Percentiles rank a stretch among this genome's conserved stretches.
Conservation (phyloP, 2,797 vertebrate genomes). For the Adrianichthys oophorus region DNA sequence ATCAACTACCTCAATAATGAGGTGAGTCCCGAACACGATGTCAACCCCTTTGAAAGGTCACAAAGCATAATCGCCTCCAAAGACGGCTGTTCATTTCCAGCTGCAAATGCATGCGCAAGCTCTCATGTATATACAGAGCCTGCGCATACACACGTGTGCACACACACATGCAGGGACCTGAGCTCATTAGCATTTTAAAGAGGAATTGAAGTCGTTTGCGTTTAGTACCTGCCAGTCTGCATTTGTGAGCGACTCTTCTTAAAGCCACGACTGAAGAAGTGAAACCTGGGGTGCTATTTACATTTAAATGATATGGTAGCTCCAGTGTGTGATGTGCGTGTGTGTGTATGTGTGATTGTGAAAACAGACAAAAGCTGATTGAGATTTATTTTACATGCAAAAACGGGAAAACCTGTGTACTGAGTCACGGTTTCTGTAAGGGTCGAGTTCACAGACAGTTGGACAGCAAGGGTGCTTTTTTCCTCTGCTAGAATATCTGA, state of each 20-base stretch:
- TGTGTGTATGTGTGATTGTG: conserved; percentile 8
- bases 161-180: conserved; percentile 23
- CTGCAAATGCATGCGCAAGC: conserved; percentile 35
- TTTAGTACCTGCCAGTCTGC: conserved; percentile 60
- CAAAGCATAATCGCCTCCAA: conserved; percentile 28
- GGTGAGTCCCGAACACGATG: conserved; percentile 33
- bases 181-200: conserved; percentile 65
- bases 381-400: conserved; percentile 29
- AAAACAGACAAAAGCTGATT: conserved; percentile 32
- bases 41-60: conserved; percentile 54
- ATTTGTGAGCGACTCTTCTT: conserved; percentile 38
- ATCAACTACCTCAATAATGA: conserved; percentile 30
- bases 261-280: conserved; percentile 28
- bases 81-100: conserved; percentile 54
- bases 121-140: conserved; percentile 47
- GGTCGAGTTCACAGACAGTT: not conserved
- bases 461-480: no score
- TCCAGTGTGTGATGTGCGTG: not conserved
- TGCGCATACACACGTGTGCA: conserved; percentile 32
- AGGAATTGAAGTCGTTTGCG: conserved; percentile 46
- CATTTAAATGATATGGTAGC: conserved; percentile 55
- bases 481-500: no score
- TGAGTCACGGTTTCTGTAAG: conserved; percentile 1
- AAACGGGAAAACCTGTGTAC: conserved; percentile 9
- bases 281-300: conserved; percentile 56